Conservation (phyloP, 2,888 invertebrate species). For the Phortica okadai region DNA sequence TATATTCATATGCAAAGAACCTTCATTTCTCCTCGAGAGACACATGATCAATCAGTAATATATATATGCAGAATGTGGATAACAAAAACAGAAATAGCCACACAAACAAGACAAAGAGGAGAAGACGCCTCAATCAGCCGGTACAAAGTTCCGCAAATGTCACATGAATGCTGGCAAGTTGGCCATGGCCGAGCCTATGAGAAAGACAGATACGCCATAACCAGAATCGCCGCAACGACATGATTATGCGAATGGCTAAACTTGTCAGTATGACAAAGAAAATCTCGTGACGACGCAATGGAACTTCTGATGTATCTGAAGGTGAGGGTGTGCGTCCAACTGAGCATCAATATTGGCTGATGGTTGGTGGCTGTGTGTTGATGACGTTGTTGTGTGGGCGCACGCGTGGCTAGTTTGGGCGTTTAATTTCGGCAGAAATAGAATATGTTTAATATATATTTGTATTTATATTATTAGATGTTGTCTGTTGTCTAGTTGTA, state of each 20-base stretch:
- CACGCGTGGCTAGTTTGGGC: background rate
- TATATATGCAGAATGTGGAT: background rate
- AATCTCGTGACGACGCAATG: background rate
- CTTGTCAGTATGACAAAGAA: background rate
- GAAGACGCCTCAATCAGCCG: background rate
- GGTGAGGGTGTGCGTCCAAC: background rate
- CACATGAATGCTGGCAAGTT: slow-evolving; percentile 15
- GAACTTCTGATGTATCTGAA: slow-evolving; percentile 2
- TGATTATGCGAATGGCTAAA: background rate
- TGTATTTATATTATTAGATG: background rate
- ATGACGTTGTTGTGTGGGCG: background rate
- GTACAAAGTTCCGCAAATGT: slow-evolving; percentile 22
- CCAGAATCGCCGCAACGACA: background rate
- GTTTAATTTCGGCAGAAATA: background rate
- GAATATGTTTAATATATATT: background rate
- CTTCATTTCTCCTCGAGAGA: background rate
- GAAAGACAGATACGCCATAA: background rate
- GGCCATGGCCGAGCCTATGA: slow-evolving; percentile 12
- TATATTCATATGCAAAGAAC: background rate
- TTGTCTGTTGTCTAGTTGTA: background rate
- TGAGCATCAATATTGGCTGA: background rate
- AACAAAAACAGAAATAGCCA: background rate
- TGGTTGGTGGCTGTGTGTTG: background rate
- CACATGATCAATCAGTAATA: slow-evolving; percentile 1
- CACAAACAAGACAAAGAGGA: background rate